Evolutionary conservation across 2,113 vertebrate genomes (phyloP).

Genomic region (Pituophis catenifer): DNA sequence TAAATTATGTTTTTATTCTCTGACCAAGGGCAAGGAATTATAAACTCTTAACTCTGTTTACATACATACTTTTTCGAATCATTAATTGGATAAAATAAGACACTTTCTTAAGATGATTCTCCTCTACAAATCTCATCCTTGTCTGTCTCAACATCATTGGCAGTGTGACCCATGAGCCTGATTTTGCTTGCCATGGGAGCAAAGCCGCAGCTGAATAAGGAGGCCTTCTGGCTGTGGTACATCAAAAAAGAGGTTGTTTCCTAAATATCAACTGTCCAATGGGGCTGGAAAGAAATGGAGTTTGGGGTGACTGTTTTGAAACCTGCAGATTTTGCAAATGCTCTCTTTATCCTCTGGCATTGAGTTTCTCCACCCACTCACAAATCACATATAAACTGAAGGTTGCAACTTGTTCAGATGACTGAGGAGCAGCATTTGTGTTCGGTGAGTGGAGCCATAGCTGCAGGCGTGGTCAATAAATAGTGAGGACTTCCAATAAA

Average conservation of each 20-base stretch:
- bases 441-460: not conserved
- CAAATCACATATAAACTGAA: not conserved
- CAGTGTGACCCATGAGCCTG: not conserved
- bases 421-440: not conserved
- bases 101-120: not conserved
- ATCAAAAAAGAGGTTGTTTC: not conserved
- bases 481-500: not conserved
- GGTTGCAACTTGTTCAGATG: not conserved
- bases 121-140: not conserved
- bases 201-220: not conserved
- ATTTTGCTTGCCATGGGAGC: not conserved
- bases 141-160: not conserved
- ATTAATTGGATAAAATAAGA: not conserved
- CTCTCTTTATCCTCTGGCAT: not conserved
- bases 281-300: not conserved
- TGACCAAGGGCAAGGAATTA: not conserved
- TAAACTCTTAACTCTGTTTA: not conserved
- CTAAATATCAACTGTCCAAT: not conserved
- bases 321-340: not conserved
- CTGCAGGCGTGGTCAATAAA: not conserved
- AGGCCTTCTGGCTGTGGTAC: not conserved
- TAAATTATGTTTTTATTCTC: not conserved
- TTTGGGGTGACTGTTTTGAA: not conserved
- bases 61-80: not conserved
- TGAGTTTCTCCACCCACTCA: not conserved